Conservation (phyloP, 2,888 invertebrate genomes). For the Drosophila quinaria region DNA sequence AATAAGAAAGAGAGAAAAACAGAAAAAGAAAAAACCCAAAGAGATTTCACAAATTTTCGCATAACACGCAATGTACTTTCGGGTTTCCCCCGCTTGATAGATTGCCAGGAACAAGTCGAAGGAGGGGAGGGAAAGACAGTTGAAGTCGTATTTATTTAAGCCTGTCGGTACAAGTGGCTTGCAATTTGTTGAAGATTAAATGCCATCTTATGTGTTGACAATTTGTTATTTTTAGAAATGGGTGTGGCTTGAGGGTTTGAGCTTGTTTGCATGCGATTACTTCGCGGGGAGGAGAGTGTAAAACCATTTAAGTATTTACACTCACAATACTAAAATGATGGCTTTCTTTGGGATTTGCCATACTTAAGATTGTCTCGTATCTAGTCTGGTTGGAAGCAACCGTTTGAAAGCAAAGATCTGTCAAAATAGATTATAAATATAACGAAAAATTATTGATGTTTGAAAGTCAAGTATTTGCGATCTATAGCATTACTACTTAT, state of each 20-base stretch:
- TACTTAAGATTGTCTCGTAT: neutral
- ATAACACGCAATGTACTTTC: slow-evolving; percentile 68
- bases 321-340: neutral
- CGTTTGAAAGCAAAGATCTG: neutral
- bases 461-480: neutral
- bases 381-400: neutral
- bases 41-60: slow-evolving; percentile 77
- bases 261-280: slow-evolving; percentile 50
- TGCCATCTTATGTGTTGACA: slow-evolving; percentile 78
- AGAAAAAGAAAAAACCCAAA: slow-evolving; percentile 38
- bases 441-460: neutral
- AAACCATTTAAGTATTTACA: slow-evolving; percentile 35
- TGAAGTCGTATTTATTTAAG: slow-evolving; percentile 74
- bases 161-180: slow-evolving; percentile 77
- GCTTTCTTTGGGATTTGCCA: slow-evolving; percentile 4
- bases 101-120: slow-evolving; percentile 55
- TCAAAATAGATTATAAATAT: neutral
- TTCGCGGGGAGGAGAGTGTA: slow-evolving; percentile 1
- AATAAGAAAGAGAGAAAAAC: slow-evolving; percentile 10
- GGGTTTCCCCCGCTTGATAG: slow-evolving; percentile 62
- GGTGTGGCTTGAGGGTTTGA: slow-evolving; percentile 43
- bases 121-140: slow-evolving; percentile 22
- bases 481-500: too few species aligned
- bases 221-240: slow-evolving; percentile 71
- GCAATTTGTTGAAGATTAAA: slow-evolving; percentile 81